Evolutionary conservation across 92 coral and sea anemone genomes (phyloP).

Genomic region (Phenganax subtilis): DNA sequence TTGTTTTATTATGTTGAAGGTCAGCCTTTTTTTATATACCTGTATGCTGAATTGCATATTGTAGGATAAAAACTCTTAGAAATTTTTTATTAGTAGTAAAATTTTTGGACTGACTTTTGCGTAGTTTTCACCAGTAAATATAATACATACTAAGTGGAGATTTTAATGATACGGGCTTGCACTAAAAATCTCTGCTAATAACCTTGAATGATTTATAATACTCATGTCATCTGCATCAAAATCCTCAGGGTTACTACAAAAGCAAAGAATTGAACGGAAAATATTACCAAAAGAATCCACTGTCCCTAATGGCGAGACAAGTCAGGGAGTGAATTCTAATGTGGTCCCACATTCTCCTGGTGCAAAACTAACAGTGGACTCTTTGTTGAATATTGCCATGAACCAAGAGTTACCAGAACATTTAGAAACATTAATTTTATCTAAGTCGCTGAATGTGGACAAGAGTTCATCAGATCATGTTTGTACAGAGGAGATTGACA

Average conservation of each 20-base stretch:
- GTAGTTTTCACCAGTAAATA: too few species aligned
- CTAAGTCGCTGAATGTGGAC: constrained; percentile 16
- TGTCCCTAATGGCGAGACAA: background rate
- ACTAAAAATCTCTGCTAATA: background rate
- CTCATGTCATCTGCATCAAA: background rate
- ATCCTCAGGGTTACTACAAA: background rate
- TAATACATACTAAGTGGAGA: background rate
- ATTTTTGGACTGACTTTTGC: too few species aligned
- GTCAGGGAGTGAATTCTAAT: background rate
- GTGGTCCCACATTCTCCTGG: background rate
- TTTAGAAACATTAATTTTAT: constrained; percentile 14
- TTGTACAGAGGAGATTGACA: constrained; percentile 32
- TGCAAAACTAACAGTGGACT: background rate
- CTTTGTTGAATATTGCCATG: constrained; percentile 30
- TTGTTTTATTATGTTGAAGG: too few species aligned
- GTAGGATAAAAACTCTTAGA: too few species aligned
- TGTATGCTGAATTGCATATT: too few species aligned
- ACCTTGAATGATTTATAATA: background rate
- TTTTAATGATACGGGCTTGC: background rate
- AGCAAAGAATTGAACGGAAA: constrained; percentile 2
- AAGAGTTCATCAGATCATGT: constrained; percentile 29
- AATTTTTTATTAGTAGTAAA: too few species aligned
- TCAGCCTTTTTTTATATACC: too few species aligned
- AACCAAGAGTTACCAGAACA: constrained; percentile 27
- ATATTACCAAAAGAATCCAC: constrained; percentile 9